Evolutionary conservation across 2,888 invertebrate genomes (phyloP).

Genomic region (Gandaritis pyraliata): DNA sequence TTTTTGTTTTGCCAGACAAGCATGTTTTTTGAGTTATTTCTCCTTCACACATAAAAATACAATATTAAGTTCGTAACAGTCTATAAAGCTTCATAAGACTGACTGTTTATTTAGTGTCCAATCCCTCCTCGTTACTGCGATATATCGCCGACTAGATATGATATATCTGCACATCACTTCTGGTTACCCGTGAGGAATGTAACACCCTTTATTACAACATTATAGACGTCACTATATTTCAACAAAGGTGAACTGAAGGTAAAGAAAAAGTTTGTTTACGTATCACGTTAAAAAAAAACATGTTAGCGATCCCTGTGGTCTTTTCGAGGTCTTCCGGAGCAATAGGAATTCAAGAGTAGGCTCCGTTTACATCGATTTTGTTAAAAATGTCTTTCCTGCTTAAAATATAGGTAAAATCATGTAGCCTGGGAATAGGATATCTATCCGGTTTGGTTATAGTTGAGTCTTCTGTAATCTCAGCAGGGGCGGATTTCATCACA

Average conservation of each 20-base stretch:
- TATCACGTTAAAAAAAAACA: too few species aligned
- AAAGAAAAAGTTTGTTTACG: neutral
- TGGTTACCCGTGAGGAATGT: constrained; percentile 78
- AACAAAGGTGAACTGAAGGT: constrained; percentile 26
- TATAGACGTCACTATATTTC: constrained; percentile 63
- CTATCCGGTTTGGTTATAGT: too few species aligned
- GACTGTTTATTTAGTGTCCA: constrained; percentile 71
- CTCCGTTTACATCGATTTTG: too few species aligned
- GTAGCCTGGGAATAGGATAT: too few species aligned
- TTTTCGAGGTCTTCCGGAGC: too few species aligned
- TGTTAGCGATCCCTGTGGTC: too few species aligned
- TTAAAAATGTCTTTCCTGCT: too few species aligned
- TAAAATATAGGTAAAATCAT: too few species aligned
- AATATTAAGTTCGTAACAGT: constrained; percentile 28
- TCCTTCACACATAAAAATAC: neutral
- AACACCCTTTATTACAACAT: constrained; percentile 69
- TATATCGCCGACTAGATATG: constrained; percentile 81
- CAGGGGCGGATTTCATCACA: too few species aligned
- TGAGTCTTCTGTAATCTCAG: too few species aligned
- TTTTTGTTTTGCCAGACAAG: too few species aligned
- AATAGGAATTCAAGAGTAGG: too few species aligned
- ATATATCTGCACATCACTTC: constrained; percentile 81
- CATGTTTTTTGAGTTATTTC: neutral
- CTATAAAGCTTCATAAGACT: constrained; percentile 64
- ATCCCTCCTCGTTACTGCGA: constrained; percentile 76